Percentiles rank a stretch among this genome's conserved stretches.
These are phyloP conservation scores for Dolichomitus sp. DNA, from an alignment of 2,888 invertebrate genomes.

Conservation along the genomic window DNA sequence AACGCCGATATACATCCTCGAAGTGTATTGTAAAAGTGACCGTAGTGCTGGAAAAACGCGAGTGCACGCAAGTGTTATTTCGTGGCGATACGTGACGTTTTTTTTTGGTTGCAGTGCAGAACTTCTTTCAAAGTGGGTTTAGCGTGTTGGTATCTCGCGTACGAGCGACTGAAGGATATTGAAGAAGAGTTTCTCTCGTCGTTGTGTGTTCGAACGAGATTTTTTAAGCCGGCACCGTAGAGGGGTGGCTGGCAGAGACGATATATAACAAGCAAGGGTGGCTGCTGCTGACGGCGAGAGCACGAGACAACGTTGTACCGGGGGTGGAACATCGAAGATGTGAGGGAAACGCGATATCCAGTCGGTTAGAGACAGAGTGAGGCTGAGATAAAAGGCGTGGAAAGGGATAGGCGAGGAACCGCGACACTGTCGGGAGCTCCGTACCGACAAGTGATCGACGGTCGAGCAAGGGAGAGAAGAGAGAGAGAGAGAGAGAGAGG, in stretches of 20 bases:
- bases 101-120: background rate
- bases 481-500: conserved; percentile 9
- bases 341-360: conserved; percentile 66
- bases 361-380: conserved; percentile 18
- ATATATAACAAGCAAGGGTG: conserved; percentile 50
- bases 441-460: conserved; percentile 59
- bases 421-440: conserved; percentile 17
- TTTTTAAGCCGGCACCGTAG: background rate
- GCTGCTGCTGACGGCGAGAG: conserved; percentile 54
- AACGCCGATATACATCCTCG: background rate
- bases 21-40: background rate
- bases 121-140: background rate
- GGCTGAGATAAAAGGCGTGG: conserved; percentile 30
- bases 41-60: conserved; percentile 9
- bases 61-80: conserved; percentile 17
- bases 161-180: background rate
- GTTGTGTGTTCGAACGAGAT: background rate
- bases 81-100: conserved; percentile 9
- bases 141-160: background rate
- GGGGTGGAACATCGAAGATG: conserved; percentile 68
- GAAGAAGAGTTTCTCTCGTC: background rate
- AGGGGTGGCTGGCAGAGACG: conserved; percentile 9
- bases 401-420: conserved; percentile 40
- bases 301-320: conserved; percentile 53
- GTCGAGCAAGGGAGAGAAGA: conserved; percentile 22